Evolutionary conservation across 2,797 vertebrate genomes (phyloP).

Genomic region (Bufotes viridis): DNA sequence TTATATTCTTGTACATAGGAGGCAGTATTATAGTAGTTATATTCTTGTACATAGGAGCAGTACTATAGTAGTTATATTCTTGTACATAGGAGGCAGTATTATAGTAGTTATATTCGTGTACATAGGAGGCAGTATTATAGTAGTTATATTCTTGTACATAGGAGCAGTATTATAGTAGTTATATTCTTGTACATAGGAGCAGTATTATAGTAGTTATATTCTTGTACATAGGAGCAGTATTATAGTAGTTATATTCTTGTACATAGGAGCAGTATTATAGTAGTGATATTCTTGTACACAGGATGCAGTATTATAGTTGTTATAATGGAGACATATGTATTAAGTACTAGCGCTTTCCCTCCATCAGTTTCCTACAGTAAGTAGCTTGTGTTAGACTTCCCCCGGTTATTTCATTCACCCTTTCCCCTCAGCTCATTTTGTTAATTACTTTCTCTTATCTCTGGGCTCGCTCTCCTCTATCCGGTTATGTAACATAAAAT

Average conservation of each 20-base stretch:
- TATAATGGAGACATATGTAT: too few species aligned
- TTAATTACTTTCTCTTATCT: constrained; percentile 18
- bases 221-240: not conserved
- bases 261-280: not conserved
- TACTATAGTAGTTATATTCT: not conserved
- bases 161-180: not conserved
- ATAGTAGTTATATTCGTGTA: not conserved
- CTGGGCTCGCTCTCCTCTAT: not conserved
- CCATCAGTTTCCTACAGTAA: not conserved
- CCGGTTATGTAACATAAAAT: constrained; percentile 26
- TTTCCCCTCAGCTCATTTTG: not conserved
- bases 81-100: not conserved
- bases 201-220: too few species aligned
- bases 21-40: too few species aligned
- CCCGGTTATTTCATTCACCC: not conserved
- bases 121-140: not conserved
- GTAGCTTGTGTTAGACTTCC: not conserved
- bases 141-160: not conserved
- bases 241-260: too few species aligned
- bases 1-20: not conserved
- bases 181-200: not conserved
- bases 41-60: not conserved
- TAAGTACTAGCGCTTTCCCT: not conserved
- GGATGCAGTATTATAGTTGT: too few species aligned
- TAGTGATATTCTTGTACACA: not conserved